Conservation (phyloP, 2,888 invertebrate species). For the Tipula unca region DNA sequence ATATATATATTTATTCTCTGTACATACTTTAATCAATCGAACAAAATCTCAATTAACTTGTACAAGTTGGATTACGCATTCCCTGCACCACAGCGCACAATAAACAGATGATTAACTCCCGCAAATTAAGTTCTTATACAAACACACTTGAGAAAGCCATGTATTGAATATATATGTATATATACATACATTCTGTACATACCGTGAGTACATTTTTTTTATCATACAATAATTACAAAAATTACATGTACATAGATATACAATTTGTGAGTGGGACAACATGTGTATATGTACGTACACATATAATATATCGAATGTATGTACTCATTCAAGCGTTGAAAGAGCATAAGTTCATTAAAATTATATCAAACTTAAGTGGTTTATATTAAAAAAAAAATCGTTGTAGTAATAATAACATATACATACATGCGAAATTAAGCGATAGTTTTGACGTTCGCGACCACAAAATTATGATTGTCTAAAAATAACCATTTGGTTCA, state of each 20-base stretch:
- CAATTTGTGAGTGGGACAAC: background rate
- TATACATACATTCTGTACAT: background rate
- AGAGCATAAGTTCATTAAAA: slow-evolving; percentile 8
- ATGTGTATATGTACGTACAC: background rate
- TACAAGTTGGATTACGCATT: background rate
- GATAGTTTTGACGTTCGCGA: background rate
- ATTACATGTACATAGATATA: background rate
- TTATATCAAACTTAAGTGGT: background rate
- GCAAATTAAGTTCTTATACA: background rate
- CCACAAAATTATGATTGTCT: background rate
- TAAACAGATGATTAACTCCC: slow-evolving; percentile 9
- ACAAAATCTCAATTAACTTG: background rate
- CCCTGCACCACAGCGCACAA: background rate
- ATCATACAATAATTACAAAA: background rate
- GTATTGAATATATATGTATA: no score
- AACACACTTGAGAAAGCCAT: background rate
- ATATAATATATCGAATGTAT: background rate
- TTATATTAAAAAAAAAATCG: background rate
- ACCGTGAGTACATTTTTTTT: background rate
- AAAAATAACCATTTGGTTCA: background rate
- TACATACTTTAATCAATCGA: background rate
- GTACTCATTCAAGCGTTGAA: background rate
- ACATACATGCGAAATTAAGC: background rate
- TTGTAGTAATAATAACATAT: background rate
- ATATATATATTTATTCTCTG: background rate